Evolutionary conservation across 2,888 invertebrate genomes (phyloP).

Genomic region (Aproaerema taeniolella): DNA sequence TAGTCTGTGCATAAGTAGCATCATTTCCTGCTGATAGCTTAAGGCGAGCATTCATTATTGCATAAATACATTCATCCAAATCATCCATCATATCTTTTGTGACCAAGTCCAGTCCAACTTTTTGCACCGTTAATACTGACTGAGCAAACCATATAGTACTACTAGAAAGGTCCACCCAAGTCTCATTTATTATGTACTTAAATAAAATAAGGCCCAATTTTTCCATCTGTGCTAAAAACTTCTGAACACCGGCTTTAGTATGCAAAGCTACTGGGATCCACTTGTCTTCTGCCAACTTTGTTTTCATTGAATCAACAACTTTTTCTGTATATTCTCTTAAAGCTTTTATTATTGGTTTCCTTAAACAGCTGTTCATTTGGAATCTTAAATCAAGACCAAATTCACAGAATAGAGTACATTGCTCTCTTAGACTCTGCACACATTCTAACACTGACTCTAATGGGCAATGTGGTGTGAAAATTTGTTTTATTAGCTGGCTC

Average conservation of each 20-base stretch:
- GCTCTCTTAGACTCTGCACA: conserved; percentile 86
- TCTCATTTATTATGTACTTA: conserved; percentile 78
- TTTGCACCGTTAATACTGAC: conserved; percentile 83
- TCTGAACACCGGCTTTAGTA: conserved; percentile 82
- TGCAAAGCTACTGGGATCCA: conserved; percentile 91
- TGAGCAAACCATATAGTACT: conserved; percentile 90
- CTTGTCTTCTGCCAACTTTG: conserved; percentile 86
- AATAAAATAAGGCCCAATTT: conserved; percentile 83
- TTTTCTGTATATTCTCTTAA: conserved; percentile 89
- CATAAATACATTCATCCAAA: conserved; percentile 83
- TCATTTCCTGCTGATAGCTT: conserved; percentile 69
- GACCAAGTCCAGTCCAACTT: conserved; percentile 85
- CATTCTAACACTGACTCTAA: conserved; percentile 91
- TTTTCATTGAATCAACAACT: conserved; percentile 87
- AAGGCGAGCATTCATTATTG: conserved; percentile 86
- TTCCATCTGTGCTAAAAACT: conserved; percentile 83
- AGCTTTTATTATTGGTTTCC: conserved; percentile 85
- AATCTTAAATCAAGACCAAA: conserved; percentile 94
- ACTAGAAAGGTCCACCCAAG: conserved; percentile 85
- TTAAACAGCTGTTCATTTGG: conserved; percentile 90
- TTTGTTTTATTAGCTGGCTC: conserved; percentile 89
- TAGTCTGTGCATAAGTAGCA: conserved; percentile 75
- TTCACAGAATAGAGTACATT: conserved; percentile 79
- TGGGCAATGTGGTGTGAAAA: conserved; percentile 92
- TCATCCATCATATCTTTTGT: conserved; percentile 85